These are phyloP conservation scores for Conops quadrifasciatus DNA, from an alignment of 2,888 invertebrate species.

Conservation along the genomic window DNA sequence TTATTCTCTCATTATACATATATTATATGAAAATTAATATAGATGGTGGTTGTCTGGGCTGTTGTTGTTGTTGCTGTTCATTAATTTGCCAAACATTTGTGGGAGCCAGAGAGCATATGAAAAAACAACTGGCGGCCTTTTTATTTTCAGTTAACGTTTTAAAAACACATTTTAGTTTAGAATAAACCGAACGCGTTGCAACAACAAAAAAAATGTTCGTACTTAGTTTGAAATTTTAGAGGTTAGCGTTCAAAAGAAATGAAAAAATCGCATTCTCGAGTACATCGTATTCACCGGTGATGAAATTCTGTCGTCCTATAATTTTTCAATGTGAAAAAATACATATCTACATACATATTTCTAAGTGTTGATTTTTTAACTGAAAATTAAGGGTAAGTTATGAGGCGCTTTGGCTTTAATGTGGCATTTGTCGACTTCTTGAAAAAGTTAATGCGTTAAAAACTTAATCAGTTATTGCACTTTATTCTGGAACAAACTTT, in stretches of 20 bases:
- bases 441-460: too few relatives aligned
- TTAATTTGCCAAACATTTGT: slow-evolving; percentile 31
- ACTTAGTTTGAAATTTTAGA: not conserved
- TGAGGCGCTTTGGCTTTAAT: too few relatives aligned
- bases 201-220: slow-evolving; percentile 19
- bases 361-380: not conserved
- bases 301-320: too few relatives aligned
- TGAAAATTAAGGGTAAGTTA: not conserved
- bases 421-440: too few relatives aligned
- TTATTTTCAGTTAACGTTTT: slow-evolving; percentile 16
- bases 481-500: too few relatives aligned
- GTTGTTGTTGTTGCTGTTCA: slow-evolving; percentile 19
- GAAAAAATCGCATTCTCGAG: too few relatives aligned
- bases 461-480: too few relatives aligned
- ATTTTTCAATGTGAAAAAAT: too few relatives aligned
- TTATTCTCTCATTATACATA: too few relatives aligned
- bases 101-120: not conserved
- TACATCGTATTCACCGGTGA: too few relatives aligned
- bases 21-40: too few relatives aligned
- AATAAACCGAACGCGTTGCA: slow-evolving; percentile 30
- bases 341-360: too few relatives aligned
- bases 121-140: not conserved
- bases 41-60: not conserved
- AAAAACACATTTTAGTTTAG: slow-evolving; percentile 28
- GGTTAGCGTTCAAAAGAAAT: slow-evolving; percentile 5